These are phyloP conservation scores for Ceratotherium simum DNA, from an alignment of 2,113 vertebrate species.

Conservation along the genomic window DNA sequence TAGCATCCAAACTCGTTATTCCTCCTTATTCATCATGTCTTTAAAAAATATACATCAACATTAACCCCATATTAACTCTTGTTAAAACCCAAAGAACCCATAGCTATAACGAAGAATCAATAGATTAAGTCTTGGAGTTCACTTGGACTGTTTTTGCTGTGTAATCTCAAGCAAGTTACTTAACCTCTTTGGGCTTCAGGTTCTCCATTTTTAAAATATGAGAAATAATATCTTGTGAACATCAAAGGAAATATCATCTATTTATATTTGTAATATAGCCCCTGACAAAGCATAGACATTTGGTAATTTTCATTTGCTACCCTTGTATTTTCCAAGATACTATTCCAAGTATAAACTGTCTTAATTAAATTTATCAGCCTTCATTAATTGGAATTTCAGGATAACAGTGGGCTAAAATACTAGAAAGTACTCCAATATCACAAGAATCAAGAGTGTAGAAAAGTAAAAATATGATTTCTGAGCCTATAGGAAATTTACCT, in stretches of 20 bases:
- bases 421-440: background rate
- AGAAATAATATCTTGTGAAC: background rate
- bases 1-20: background rate
- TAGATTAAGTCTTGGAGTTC: background rate
- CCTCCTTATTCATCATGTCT: background rate
- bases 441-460: background rate
- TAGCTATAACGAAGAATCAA: background rate
- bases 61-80: background rate
- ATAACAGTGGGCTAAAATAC: background rate
- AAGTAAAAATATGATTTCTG: constrained; percentile 19
- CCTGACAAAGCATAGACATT: background rate
- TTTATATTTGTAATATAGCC: background rate
- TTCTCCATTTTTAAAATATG: background rate
- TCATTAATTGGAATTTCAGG: background rate
- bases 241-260: background rate
- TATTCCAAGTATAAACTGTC: background rate
- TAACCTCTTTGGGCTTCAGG: background rate
- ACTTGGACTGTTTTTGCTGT: background rate
- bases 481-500: background rate
- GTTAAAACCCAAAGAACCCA: background rate
- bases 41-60: background rate
- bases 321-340: background rate
- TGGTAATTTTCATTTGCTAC: background rate
- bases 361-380: background rate
- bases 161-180: background rate